These are phyloP conservation scores for Thripadectes ignobilis DNA, from an alignment of 2,797 vertebrate species.

Conservation along the genomic window DNA sequence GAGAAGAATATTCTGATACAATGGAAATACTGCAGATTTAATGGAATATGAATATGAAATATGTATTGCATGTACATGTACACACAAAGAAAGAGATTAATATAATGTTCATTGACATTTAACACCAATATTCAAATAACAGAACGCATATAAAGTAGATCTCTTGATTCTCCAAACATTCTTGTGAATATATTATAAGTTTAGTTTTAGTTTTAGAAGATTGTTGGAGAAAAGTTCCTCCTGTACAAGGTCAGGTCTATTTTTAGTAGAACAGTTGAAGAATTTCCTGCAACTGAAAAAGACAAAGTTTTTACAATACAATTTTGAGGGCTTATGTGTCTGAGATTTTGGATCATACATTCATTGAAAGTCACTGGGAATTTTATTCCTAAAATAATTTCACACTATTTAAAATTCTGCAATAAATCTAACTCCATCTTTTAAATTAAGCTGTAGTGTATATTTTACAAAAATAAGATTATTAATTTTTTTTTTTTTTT, in stretches of 20 bases:
- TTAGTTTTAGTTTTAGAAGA: not conserved
- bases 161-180: not conserved
- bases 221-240: not conserved
- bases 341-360: not conserved
- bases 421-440: not conserved
- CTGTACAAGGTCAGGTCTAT: not conserved
- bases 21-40: slow-evolving; percentile 16
- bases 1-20: slow-evolving; percentile 30
- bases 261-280: slow-evolving; percentile 14
- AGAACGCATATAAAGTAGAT: not conserved
- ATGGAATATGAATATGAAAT: not conserved
- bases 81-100: not conserved
- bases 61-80: not conserved
- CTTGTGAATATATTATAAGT: not conserved
- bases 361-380: not conserved
- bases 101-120: not conserved
- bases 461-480: not conserved
- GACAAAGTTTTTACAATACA: not conserved
- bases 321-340: not conserved
- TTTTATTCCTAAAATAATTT: not conserved
- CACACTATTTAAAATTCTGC: not conserved
- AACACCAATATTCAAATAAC: not conserved
- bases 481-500: not conserved
- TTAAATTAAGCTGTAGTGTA: not conserved
- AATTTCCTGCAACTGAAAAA: slow-evolving; percentile 6